A percentile compares a stretch with the other conserved stretches of the same genome.
Evolutionary conservation across 2,888 invertebrate species (phyloP).

Genomic region (Sipha maydis): DNA sequence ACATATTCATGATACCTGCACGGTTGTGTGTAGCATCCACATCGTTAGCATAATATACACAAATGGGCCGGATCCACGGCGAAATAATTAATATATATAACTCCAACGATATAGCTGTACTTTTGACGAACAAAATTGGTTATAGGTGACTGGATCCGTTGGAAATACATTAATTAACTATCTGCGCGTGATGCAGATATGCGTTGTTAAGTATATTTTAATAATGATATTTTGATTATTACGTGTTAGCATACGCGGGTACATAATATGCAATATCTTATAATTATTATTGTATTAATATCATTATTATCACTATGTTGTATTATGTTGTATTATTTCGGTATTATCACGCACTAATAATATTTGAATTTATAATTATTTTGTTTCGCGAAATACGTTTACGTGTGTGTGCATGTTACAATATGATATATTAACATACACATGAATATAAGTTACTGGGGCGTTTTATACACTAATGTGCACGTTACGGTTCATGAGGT

Average conservation of each 20-base stretch:
- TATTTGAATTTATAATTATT: neutral
- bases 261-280: too few relatives aligned
- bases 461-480: too few relatives aligned
- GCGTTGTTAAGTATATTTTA: neutral
- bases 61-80: neutral
- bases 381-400: neutral
- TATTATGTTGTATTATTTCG: too few relatives aligned
- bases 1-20: too few relatives aligned
- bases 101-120: conserved; percentile 5
- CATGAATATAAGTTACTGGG: too few relatives aligned
- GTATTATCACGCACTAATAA: neutral
- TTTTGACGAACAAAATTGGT: neutral
- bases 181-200: neutral
- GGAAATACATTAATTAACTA: conserved; percentile 18
- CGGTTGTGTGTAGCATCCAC: neutral
- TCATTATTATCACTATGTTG: too few relatives aligned
- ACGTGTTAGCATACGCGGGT: too few relatives aligned
- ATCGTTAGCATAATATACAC: neutral
- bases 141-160: conserved; percentile 26
- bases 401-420: too few relatives aligned
- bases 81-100: neutral
- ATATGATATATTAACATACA: too few relatives aligned
- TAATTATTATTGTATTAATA: too few relatives aligned
- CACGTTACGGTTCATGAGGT: too few relatives aligned
- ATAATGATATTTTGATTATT: too few relatives aligned